These are phyloP conservation scores for Leptogaster cylindrica DNA, from an alignment of 2,888 invertebrate species.

Conservation along the genomic window DNA sequence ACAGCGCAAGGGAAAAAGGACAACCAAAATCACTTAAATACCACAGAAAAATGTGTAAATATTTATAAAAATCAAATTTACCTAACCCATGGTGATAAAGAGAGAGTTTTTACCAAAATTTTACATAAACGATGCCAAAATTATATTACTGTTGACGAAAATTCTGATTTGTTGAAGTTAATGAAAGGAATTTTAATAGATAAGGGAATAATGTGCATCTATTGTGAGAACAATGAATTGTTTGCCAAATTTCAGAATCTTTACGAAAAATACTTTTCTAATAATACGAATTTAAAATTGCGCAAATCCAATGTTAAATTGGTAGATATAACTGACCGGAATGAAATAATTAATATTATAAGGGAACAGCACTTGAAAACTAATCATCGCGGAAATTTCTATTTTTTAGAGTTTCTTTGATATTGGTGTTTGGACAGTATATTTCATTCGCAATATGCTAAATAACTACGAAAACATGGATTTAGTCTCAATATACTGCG, in stretches of 20 bases:
- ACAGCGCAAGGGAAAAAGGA: no score
- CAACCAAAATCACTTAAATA: slow-evolving; percentile 15
- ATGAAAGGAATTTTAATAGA: slow-evolving; percentile 34
- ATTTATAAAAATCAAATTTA: slow-evolving; percentile 19
- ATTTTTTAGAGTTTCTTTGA: no score
- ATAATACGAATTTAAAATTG: slow-evolving; percentile 30
- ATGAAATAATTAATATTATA: slow-evolving; percentile 43
- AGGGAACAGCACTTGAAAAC: slow-evolving; percentile 44
- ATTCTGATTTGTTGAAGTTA: slow-evolving; percentile 38
- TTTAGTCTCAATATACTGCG: no score
- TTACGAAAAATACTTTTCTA: slow-evolving; percentile 36
- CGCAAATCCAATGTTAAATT: slow-evolving; percentile 32
- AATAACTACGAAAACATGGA: no score
- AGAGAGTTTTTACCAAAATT: slow-evolving; percentile 8
- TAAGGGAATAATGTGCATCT: slow-evolving; percentile 44
- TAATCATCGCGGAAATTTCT: no score
- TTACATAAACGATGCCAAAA: slow-evolving; percentile 9
- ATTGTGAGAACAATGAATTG: slow-evolving; percentile 36
- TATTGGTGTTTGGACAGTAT: no score
- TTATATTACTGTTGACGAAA: slow-evolving; percentile 3
- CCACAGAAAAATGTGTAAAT: slow-evolving; percentile 17
- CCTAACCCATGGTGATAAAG: neutral
- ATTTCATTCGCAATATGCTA: no score
- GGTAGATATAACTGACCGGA: slow-evolving; percentile 37
- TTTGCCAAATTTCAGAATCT: slow-evolving; percentile 41